Conservation (phyloP, 2,888 invertebrate species). For the Leptodirus hochenwartii region DNA sequence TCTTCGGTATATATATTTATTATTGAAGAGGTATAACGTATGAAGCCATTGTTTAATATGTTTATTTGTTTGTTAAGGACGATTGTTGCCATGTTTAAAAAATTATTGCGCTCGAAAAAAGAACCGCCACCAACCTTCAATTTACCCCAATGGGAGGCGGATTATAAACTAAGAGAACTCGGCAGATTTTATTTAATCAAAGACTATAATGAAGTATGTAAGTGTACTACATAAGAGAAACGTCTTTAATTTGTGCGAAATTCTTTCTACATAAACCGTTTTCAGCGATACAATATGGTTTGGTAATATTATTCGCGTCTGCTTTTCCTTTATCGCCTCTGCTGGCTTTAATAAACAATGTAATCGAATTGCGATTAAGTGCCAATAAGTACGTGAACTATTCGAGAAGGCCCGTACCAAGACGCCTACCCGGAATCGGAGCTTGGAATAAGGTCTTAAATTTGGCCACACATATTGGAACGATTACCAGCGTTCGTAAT, state of each 20-base stretch:
- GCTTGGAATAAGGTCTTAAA: too few relatives aligned
- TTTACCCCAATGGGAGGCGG: constrained; percentile 23
- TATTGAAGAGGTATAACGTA: too few relatives aligned
- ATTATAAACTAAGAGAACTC: constrained; percentile 20
- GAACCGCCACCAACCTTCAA: too few relatives aligned
- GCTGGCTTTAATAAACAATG: constrained; percentile 79
- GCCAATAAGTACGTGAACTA: constrained; percentile 16
- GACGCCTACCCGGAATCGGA: constrained; percentile 14
- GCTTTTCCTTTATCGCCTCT: constrained; percentile 86
- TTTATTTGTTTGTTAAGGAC: too few relatives aligned
- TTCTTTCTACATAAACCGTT: neutral
- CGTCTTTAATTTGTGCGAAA: constrained; percentile 5
- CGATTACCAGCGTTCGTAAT: too few relatives aligned
- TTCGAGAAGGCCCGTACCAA: constrained; percentile 16
- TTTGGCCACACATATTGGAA: too few relatives aligned
- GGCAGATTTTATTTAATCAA: constrained; percentile 20
- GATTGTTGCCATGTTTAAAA: too few relatives aligned
- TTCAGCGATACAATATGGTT: constrained; percentile 8
- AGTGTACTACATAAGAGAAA: constrained; percentile 1
- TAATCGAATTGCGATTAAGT: constrained; percentile 44
- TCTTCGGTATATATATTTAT: too few relatives aligned
- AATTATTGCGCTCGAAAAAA: too few relatives aligned
- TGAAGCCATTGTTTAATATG: too few relatives aligned
- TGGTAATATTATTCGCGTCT: constrained; percentile 6
- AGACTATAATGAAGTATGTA: constrained; percentile 24